phyloP scores from a whole-genome alignment of 2,888 invertebrate species.

The Galeopsomyia nigrocyanea region DNA sequence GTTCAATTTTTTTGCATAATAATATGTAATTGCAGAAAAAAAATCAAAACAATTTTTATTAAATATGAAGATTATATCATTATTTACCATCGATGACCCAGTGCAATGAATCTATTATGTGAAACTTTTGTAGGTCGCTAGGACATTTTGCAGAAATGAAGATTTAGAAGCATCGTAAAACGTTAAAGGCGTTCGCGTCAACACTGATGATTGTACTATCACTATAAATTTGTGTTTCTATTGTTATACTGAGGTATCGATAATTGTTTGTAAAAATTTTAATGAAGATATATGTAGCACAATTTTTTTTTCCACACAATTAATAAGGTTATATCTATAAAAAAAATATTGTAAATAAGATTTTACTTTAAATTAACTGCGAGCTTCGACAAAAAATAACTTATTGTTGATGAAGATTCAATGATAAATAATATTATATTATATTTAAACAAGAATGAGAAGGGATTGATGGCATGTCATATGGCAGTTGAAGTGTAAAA shows the following conservation, averaged over 20 bases:
- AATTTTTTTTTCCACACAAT: slow-evolving; percentile 56
- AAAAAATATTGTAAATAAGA: slow-evolving; percentile 69
- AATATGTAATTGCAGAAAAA: too few relatives aligned
- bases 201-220: background rate
- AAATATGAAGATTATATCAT: too few relatives aligned
- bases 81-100: too few relatives aligned
- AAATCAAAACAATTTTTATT: too few relatives aligned
- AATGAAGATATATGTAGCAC: slow-evolving; percentile 61
- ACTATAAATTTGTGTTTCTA: background rate
- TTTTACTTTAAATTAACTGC: slow-evolving; percentile 80
- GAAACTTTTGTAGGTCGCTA: background rate
- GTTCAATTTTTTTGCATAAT: too few relatives aligned
- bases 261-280: background rate
- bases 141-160: slow-evolving; percentile 1
- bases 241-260: background rate
- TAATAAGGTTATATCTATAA: slow-evolving; percentile 71
- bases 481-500: too few relatives aligned
- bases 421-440: too few relatives aligned
- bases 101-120: background rate
- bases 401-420: too few relatives aligned
- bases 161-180: slow-evolving; percentile 4
- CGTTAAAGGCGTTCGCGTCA: slow-evolving; percentile 4
- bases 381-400: slow-evolving; percentile 96
- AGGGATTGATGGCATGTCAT: too few relatives aligned
- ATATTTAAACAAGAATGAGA: too few relatives aligned